These are phyloP conservation scores for Neodon shergylaensis DNA, from an alignment of 2,113 vertebrate species.

Conservation along the genomic window DNA sequence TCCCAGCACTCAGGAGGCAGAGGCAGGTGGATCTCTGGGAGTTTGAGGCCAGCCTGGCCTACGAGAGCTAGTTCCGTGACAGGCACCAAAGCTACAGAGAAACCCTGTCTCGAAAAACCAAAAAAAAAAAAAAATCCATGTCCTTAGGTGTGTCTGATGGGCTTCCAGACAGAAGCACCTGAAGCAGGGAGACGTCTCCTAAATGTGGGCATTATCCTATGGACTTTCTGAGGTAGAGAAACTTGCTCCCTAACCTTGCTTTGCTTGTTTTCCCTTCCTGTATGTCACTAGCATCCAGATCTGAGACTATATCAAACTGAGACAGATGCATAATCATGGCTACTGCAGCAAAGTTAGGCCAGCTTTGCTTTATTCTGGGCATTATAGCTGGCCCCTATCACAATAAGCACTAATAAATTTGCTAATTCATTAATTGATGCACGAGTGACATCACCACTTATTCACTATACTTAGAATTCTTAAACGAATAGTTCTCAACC, in stretches of 20 bases:
- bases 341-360: background rate
- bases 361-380: background rate
- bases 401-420: background rate
- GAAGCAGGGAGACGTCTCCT: background rate
- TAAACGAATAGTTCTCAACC: background rate
- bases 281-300: background rate
- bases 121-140: too few relatives aligned
- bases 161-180: background rate
- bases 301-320: slow-evolving; percentile 5
- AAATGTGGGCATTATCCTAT: background rate
- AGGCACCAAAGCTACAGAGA: too few relatives aligned
- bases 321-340: background rate
- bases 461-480: background rate
- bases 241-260: background rate
- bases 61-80: too few relatives aligned
- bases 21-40: too few relatives aligned
- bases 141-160: background rate
- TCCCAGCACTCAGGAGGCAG: too few relatives aligned
- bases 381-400: background rate
- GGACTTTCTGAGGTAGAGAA: background rate
- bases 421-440: background rate
- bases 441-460: background rate
- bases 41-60: too few relatives aligned
- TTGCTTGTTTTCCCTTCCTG: background rate
- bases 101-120: too few relatives aligned